These are phyloP conservation scores for Linepithema humile DNA, from an alignment of 1,140 invertebrate genomes.

Conservation along the genomic window DNA sequence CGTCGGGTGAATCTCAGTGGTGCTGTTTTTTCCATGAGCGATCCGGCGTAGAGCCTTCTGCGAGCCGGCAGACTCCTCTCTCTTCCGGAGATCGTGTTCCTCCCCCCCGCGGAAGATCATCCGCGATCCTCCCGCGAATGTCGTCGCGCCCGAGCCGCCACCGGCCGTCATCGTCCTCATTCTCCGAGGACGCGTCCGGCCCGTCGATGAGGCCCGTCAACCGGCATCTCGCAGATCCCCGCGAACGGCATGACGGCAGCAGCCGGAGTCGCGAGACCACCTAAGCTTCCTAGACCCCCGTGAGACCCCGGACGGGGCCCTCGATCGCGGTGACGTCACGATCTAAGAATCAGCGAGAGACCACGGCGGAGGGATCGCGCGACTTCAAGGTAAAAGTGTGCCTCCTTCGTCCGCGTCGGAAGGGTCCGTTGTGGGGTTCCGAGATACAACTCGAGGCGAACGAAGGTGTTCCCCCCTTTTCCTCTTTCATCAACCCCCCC, in stretches of 20 bases:
- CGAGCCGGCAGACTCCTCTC: slow-evolving; percentile 23
- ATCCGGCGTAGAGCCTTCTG: slow-evolving; percentile 19
- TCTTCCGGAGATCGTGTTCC: neutral
- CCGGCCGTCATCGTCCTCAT: slow-evolving; percentile 18
- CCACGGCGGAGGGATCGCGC: slow-evolving; percentile 39
- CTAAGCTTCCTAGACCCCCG: slow-evolving; percentile 47
- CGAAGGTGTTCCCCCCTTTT: slow-evolving; percentile 13
- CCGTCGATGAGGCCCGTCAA: slow-evolving; percentile 3
- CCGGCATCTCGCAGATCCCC: slow-evolving; percentile 33
- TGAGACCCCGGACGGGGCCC: slow-evolving; percentile 3
- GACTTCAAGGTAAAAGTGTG: slow-evolving; percentile 61
- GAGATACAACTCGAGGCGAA: slow-evolving; percentile 60
- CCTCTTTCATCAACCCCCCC: neutral
- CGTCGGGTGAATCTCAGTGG: neutral
- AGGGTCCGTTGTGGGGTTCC: neutral
- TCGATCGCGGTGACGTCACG: slow-evolving; percentile 15
- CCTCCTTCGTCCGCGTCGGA: neutral
- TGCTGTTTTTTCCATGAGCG: neutral
- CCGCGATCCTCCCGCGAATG: slow-evolving; percentile 3
- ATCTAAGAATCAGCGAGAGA: slow-evolving; percentile 27
- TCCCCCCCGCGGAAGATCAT: too few relatives aligned
- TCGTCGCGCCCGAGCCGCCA: slow-evolving; percentile 13
- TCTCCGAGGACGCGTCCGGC: slow-evolving; percentile 52
- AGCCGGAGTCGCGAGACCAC: slow-evolving; percentile 68
- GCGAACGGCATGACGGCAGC: slow-evolving; percentile 55